These are phyloP conservation scores for Anorthoa munda DNA, from an alignment of 2,888 invertebrate genomes.

Conservation along the genomic window DNA sequence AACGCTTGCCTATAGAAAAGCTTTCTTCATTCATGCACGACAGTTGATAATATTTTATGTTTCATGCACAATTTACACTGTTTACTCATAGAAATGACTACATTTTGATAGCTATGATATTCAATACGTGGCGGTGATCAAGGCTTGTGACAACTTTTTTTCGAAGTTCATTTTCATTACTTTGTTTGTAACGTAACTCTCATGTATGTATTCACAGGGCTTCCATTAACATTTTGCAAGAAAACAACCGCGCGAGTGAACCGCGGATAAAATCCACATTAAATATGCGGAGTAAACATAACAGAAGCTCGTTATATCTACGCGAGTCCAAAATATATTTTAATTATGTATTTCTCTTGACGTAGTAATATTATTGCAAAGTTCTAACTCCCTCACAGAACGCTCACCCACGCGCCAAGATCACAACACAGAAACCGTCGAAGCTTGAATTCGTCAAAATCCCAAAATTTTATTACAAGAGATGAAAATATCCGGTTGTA, in stretches of 20 bases:
- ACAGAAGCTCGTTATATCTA: constrained; percentile 21
- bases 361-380: constrained; percentile 19
- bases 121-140: constrained; percentile 24
- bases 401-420: constrained; percentile 15
- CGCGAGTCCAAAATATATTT: constrained; percentile 36
- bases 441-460: constrained; percentile 43
- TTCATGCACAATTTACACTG: constrained; percentile 18
- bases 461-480: constrained; percentile 48
- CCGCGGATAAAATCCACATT: constrained; percentile 23
- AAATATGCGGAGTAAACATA: constrained; percentile 29
- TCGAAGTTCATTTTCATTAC: constrained; percentile 15
- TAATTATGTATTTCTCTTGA: constrained; percentile 21
- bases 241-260: constrained; percentile 18
- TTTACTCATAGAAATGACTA: not conserved
- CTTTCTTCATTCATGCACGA: constrained; percentile 11
- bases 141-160: constrained; percentile 2
- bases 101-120: constrained; percentile 13
- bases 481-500: constrained; percentile 60
- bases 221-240: constrained; percentile 22
- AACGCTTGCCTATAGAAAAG: constrained; percentile 19
- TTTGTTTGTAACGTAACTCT: constrained; percentile 5
- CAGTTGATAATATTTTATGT: constrained; percentile 3
- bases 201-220: constrained; percentile 7
- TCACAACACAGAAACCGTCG: constrained; percentile 32
- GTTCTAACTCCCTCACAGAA: constrained; percentile 6